Base-by-base conservation (phyloP, 2,113 vertebrate species). In the Gambusia affinis region DNA sequence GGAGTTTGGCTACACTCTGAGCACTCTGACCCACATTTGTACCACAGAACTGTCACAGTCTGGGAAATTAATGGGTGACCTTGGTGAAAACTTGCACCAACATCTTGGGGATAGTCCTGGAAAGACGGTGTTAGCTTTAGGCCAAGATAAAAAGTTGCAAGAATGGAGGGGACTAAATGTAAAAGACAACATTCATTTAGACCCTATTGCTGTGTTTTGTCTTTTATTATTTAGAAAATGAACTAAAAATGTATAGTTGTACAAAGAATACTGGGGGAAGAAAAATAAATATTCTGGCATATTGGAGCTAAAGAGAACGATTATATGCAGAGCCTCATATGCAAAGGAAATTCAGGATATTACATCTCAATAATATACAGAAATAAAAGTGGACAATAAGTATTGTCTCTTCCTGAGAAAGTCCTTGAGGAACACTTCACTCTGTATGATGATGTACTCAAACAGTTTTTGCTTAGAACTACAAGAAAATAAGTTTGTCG, bases 21-120 rank as follows among this genome's bases (percentile, higher is more conserved):
- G 84, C 80, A 86, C 71, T 82, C 42, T 89, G 91, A 88, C 91
- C 90, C 85, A 92, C 63, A 93, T 92, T 83, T 85, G 54, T 79
- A 88, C 85, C 88, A 87, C 91, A 86, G 83, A 93, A 87, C 87
- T 90, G 92, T 93, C 92, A 92, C 78, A 64, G 72, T 68, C 62
- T 65, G 57, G 82, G 69, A 85, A 92, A 92, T 87, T 86, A 87
- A 92, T 90, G 82, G 71, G 24, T 86, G 85, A 92, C 91, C 90
- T 92, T 90, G 90, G 88, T 69, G 76, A 74, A 82, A 87, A 83
- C 67, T 68, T 60, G 6, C 54, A 80, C 72, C 79, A 79, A 84
- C 72, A 75, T 78, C 85, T 87, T 81, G 90, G 88, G 87, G 81
- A 91, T 83, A 89, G 88, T 85, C 88, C 89, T 91, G 91, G 79